Base-by-base conservation (phyloP, 2,113 vertebrate genomes). In the Heteronetta atricapilla region DNA sequence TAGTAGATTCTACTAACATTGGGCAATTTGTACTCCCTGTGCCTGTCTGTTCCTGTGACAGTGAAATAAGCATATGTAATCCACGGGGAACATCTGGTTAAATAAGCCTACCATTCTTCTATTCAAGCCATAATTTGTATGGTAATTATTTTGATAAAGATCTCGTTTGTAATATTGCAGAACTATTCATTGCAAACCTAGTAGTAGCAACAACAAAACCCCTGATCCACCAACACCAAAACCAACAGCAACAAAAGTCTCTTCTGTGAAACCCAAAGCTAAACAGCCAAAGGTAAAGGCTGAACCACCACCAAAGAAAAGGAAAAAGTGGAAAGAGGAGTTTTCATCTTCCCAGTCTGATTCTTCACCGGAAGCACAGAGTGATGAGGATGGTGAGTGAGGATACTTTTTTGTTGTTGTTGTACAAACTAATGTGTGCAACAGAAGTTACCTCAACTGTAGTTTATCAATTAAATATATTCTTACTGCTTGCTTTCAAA, bases 281-380 rank as follows among this genome's bases (percentile, higher is more conserved):
- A 99, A 99, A 97, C 99, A 98, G 97, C 91, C 97, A 40, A 99
- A 99, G 96, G 86, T 98, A 70, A 98, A 98, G 96, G 99, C 99
- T 89, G 99, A 99, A 97, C 99, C 99, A 36, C 99, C 99, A 67
- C 99, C 99, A 88, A 99, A 99, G 97, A 99, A 99, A 97, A 98
- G 99, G 96, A 99, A 98, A 97, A 99, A 99, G 88, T 99, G 99
- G 99, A 99, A 99, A 96, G 99, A 99, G 95, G 99, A 98, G 85
- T 99, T 99, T 90, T 98, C 98, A 10, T 97, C 98, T 31, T 98
- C 99, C 28, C 98, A 98, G 9, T 98, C 99, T 2, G 98, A 98
- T 80, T 99, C 99, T 83, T 99, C 98, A 86, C 98, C 98, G 67
- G 99, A 99, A 88, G 98, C 98, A 66, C 98, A 97, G 59, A 99